Evolutionary conservation across 2,888 invertebrate species (phyloP).

Genomic region (Anoplius nigerrimus): DNA sequence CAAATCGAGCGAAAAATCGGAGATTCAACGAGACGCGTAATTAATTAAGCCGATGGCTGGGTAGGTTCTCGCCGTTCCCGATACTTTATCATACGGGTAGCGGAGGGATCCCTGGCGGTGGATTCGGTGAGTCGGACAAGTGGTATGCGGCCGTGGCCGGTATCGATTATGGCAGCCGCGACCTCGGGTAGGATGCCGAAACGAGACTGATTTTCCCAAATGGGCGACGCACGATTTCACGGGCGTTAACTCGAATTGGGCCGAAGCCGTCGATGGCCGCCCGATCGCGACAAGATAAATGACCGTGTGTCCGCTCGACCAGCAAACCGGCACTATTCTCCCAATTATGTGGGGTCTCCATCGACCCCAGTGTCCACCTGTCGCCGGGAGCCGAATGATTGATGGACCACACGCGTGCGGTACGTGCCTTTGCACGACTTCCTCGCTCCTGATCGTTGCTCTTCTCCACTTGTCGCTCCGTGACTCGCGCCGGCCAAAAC

Average conservation of each 20-base stretch:
- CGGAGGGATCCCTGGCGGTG: no score
- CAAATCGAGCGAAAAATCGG: no score
- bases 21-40: no score
- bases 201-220: conserved; percentile 57
- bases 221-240: conserved; percentile 65
- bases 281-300: conserved; percentile 68
- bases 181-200: conserved; percentile 10
- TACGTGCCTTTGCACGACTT: conserved; percentile 44
- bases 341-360: conserved; percentile 64
- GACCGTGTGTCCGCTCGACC: conserved; percentile 63
- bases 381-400: conserved; percentile 54
- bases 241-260: conserved; percentile 61
- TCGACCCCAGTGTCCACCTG: conserved; percentile 58
- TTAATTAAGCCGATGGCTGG: no score
- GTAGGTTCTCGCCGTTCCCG: no score
- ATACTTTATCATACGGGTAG: no score
- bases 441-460: conserved; percentile 6
- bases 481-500: not conserved
- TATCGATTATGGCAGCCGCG: conserved; percentile 19
- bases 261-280: conserved; percentile 56
- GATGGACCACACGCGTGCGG: conserved; percentile 60
- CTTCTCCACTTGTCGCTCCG: conserved; percentile 4
- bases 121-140: no score
- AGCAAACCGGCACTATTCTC: conserved; percentile 65
- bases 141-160: conserved; percentile 12